Evolutionary conservation across 2,888 invertebrate genomes (phyloP), one percentile per base, ranked within the genome.

Genomic region (Sphinx pinastri): DNA sequence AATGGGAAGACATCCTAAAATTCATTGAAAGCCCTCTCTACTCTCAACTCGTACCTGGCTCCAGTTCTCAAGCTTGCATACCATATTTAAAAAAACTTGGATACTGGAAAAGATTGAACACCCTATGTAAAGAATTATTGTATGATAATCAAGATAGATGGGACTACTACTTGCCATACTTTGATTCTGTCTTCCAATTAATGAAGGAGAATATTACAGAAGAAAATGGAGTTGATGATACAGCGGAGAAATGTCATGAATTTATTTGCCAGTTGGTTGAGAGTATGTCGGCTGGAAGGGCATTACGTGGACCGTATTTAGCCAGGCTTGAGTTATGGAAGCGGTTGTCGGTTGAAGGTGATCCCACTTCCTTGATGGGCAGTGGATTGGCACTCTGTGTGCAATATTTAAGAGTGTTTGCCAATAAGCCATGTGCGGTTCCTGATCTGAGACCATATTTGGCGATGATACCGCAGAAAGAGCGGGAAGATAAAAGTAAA

Each of bases 371-470:
- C 7, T 75, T 96, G 11, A 86, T 96, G 31, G 97, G 96, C 0
- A 95, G 96, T 80, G 95, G 95, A 16, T 91, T 95, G 14, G 96
- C 96, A 38, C 87, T 97, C 51, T 95, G 98, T 84, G 93, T 96
- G 73, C 96, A 97, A 78, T 99, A 98, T 91, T 97, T 97, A 77
- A 89, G 92, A 57, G 95, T 95, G 76, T 99, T 99, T 89, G 98
- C 98, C 3, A 96, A 97, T 79, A 98, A 98, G 83, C 96, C 97
- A 0, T 98, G 98, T 88, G 97, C 97, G 72, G 97, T 98, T 72
- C 95, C 96, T 11, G 99, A 99, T 86, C 93, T 99, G 68, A 95
- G 96, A 73, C 93, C 96, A 7, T 98, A 97, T 87, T 86, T 98
- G 66, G 91, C 95, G 59, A 94, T 97, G 77, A 92, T 98, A 74